Conservation (phyloP, 2,888 invertebrate species). For the Heliconius aoede region DNA sequence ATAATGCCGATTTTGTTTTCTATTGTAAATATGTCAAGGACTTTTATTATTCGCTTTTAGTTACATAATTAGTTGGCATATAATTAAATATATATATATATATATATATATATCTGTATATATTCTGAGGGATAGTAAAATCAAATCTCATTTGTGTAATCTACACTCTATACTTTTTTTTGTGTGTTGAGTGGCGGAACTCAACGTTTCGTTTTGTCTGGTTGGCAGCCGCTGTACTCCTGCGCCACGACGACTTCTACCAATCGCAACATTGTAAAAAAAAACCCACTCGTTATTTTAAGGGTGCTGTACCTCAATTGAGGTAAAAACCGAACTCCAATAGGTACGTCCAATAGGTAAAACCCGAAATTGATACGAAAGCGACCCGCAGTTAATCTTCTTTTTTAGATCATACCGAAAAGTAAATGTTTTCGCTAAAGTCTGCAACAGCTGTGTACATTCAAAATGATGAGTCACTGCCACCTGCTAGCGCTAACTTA, state of each 20-base stretch:
- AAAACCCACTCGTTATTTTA: too few species aligned
- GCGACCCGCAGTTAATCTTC: background rate
- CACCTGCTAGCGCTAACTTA: slow-evolving; percentile 15
- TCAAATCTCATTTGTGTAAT: too few species aligned
- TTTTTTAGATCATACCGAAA: background rate
- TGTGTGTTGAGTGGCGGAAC: background rate
- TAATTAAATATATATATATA: too few species aligned
- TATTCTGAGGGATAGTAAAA: background rate
- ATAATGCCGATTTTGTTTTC: slow-evolving; percentile 13
- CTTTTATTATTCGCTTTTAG: background rate
- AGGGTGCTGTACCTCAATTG: too few species aligned
- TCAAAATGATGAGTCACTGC: background rate
- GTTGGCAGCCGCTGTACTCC: background rate
- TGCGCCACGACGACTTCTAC: too few species aligned
- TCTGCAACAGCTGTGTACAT: background rate
- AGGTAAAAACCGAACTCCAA: too few species aligned
- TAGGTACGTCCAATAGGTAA: too few species aligned
- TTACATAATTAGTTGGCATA: background rate
- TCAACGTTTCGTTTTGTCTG: background rate
- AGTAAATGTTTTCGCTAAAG: background rate
- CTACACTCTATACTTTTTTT: too few species aligned
- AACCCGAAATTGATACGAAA: too few species aligned
- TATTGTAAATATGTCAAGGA: slow-evolving; percentile 14
- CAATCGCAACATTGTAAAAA: too few species aligned
- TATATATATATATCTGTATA: too few species aligned